Base-by-base conservation (phyloP, 2,888 invertebrate genomes). In the Dastarcus helophoroides region DNA sequence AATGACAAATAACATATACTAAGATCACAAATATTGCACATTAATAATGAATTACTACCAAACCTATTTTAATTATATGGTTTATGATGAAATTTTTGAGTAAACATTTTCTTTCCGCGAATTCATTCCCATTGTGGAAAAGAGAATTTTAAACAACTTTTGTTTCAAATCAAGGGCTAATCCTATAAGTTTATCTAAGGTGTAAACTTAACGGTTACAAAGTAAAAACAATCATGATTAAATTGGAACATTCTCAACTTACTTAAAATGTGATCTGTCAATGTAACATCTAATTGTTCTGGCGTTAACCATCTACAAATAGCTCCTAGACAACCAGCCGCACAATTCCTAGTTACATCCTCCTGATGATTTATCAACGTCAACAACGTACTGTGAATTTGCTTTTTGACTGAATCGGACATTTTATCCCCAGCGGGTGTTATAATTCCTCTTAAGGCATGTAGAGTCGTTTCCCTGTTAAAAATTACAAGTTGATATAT, bases 261-360 rank as follows among this genome's bases (percentile, higher is more conserved):
- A 69, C 76, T 71, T 15, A 91, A 65, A 31, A 93, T 64, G 59
- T 86, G 75, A 51, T 82, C 81, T 39, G 68, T 68, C 27, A 90
- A 65, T 13, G 85, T 73, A 4, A 73, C 67, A 42, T 77, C 73
- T 21, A 86, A 70, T 53, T 89, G 85, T 27, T 81, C 73, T 1
- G 75, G 64, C 10, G 75, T 69, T 39, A 94, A 68, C 66, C 79
- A 79, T 60, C 76, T 73, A 51, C 81, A 65, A 35, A 94, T 64
- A 2, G 90, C 84, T 10, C 94, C 91, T 27, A 94, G 70, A 59
- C 93, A 91, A 19, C 93, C 94, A 8, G 89, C 89, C 3, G 82
- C 85, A 17, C 82, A 76, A 43, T 69, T 71, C 42, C 93, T 73
- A 3, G 84, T 81, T 3, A 76, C 66, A 55, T 94, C 93, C 51